phyloP scores from a whole-genome alignment of 2,888 invertebrate genomes.

The Hirtodrosophila histrioides region DNA sequence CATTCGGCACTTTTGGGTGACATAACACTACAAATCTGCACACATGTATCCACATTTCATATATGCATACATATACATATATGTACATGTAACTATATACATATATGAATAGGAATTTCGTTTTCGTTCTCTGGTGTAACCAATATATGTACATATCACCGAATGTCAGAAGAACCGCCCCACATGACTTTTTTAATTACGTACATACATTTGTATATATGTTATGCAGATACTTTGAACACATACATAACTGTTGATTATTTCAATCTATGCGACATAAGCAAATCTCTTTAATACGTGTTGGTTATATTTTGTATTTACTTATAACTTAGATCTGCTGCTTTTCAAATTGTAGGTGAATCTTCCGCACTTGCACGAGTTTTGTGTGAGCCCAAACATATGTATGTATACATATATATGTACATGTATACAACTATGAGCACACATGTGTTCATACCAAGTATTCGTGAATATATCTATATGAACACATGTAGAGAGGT shows the following conservation, averaged over 20 bases:
- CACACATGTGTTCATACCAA: background rate
- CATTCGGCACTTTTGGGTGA: slow-evolving; percentile 12
- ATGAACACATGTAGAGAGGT: slow-evolving; percentile 4
- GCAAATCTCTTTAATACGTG: background rate
- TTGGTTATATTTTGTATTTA: background rate
- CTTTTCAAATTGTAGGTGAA: background rate
- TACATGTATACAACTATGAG: background rate
- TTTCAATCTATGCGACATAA: background rate
- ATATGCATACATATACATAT: background rate
- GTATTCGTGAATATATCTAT: background rate
- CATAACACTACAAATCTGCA: slow-evolving; percentile 17
- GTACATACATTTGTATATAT: background rate
- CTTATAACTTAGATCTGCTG: background rate
- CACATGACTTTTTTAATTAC: background rate
- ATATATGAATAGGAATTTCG: background rate
- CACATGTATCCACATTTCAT: background rate
- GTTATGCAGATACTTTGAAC: too few relatives aligned
- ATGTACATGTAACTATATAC: background rate
- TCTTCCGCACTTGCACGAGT: slow-evolving; percentile 8
- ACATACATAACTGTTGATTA: too few relatives aligned
- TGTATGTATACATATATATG: background rate
- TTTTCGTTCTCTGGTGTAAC: too few relatives aligned
- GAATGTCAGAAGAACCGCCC: background rate
- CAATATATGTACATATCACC: background rate
- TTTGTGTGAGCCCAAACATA: slow-evolving; percentile 1